Percentiles rank a stretch among this genome's conserved stretches.
phyloP scores from a whole-genome alignment of 30 jellyfish, hydroid and myxozoan genomes.

The Aurelia aurita complex sp. Pacific region DNA sequence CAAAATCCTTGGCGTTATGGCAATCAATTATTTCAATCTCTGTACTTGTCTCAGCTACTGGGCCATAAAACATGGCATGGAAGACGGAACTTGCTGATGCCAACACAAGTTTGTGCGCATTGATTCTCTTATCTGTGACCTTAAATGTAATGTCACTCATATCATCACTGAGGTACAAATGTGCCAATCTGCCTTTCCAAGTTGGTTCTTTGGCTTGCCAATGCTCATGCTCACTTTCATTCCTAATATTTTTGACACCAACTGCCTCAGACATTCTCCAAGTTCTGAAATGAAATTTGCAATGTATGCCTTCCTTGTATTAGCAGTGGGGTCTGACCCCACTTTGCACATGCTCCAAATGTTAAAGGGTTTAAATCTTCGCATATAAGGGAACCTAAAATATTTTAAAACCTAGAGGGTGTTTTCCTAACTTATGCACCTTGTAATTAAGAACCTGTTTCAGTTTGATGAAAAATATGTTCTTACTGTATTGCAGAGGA shows the following conservation, averaged over 20 bases:
- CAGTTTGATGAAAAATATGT: too few species aligned
- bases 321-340: too few species aligned
- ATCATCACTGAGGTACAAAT: background rate
- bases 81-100: conserved; percentile 22
- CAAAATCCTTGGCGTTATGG: background rate
- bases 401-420: too few species aligned
- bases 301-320: too few species aligned
- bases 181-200: background rate
- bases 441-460: too few species aligned
- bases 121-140: background rate
- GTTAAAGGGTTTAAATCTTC: too few species aligned
- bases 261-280: too few species aligned
- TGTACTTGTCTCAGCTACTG: background rate
- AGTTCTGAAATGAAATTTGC: too few species aligned
- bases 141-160: conserved; percentile 8
- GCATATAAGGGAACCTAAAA: too few species aligned
- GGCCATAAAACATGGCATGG: conserved; percentile 30
- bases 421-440: too few species aligned
- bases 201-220: background rate
- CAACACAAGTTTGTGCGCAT: conserved; percentile 11
- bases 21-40: conserved; percentile 18
- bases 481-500: too few species aligned
- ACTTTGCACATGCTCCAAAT: too few species aligned
- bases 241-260: background rate
- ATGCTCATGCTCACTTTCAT: background rate